Evolutionary conservation across 1,140 invertebrate genomes (phyloP).

Genomic region (Odontomachus brunneus): DNA sequence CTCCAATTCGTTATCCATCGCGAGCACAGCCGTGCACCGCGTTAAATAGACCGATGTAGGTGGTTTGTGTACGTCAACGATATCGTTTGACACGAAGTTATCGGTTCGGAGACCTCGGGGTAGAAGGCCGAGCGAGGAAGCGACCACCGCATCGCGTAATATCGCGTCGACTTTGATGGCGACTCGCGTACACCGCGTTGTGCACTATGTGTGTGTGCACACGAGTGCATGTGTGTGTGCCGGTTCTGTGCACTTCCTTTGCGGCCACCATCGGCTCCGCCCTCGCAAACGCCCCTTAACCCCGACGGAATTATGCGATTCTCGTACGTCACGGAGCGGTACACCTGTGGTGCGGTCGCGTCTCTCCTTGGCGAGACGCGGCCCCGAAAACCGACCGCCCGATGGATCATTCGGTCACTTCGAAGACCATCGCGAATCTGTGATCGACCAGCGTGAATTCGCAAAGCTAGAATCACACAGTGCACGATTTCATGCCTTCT

Average conservation of each 20-base stretch:
- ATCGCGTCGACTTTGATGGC: conserved; percentile 74
- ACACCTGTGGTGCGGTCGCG: conserved; percentile 65
- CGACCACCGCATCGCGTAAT: conserved; percentile 38
- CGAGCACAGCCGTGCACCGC: no score
- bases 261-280: conserved; percentile 73
- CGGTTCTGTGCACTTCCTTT: conserved; percentile 68
- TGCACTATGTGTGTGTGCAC: conserved; percentile 38
- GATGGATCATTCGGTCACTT: background rate
- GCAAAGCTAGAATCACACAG: no score
- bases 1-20: conserved; percentile 27
- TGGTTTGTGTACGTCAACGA: conserved; percentile 61
- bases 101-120: conserved; percentile 61
- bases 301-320: conserved; percentile 66
- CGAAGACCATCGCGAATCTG: background rate
- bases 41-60: no score
- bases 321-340: conserved; percentile 69
- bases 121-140: background rate
- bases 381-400: background rate
- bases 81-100: conserved; percentile 68
- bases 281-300: conserved; percentile 76
- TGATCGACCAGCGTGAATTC: background rate
- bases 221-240: conserved; percentile 69
- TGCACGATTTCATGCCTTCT: no score
- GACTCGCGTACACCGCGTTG: background rate
- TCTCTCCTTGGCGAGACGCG: conserved; percentile 19